phyloP scores from a whole-genome alignment of 2,113 vertebrate species.

The Heliornis fulica region DNA sequence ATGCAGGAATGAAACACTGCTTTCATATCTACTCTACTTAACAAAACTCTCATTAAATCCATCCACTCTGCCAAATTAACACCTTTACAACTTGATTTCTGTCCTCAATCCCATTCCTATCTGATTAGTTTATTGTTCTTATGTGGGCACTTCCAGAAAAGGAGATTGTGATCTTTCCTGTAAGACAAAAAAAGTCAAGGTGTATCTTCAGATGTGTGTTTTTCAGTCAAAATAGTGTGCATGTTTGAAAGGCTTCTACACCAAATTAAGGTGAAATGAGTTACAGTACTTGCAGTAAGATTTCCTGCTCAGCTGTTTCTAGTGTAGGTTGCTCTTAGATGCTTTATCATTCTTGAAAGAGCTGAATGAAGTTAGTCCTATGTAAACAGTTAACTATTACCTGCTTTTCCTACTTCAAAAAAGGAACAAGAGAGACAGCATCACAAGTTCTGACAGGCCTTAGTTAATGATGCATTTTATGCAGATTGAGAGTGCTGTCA shows the following conservation, averaged over 20 bases:
- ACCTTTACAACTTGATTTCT: neutral
- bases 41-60: neutral
- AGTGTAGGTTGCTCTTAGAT: neutral
- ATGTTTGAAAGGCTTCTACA: neutral
- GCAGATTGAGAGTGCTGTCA: neutral
- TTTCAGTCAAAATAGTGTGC: neutral
- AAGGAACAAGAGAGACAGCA: neutral
- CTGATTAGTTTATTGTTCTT: neutral
- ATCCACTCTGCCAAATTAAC: neutral
- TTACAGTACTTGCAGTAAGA: neutral
- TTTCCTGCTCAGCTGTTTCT: neutral
- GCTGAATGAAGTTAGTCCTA: neutral
- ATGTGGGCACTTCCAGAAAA: neutral
- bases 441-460: constrained; percentile 30
- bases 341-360: neutral
- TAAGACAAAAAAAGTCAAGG: neutral
- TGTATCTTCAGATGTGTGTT: neutral
- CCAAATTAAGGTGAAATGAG: neutral
- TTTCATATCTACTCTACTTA: neutral
- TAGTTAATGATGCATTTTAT: constrained; percentile 12
- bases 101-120: neutral
- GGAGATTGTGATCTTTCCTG: neutral
- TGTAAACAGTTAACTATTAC: neutral
- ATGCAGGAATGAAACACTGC: neutral
- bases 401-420: neutral